A percentile compares a stretch with the other conserved stretches of the same genome.
Conservation (phyloP, 2,888 invertebrate species). For the Metallyticus violacea region DNA sequence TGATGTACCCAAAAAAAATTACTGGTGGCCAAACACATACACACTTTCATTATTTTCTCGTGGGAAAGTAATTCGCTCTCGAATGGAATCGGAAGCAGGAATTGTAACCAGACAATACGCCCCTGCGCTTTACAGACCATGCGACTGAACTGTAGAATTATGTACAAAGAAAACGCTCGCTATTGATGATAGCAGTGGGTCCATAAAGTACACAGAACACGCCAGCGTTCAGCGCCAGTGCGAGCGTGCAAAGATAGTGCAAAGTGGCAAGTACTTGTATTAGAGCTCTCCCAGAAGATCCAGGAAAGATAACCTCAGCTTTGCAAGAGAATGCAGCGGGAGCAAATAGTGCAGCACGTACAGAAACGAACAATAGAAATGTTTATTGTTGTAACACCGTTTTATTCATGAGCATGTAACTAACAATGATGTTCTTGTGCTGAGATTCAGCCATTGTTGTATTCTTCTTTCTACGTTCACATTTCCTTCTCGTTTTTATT, state of each 20-base stretch:
- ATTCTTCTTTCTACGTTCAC: too few species aligned
- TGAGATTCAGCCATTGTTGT: too few species aligned
- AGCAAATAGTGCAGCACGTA: background rate
- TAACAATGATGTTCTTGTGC: too few species aligned
- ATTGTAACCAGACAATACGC: too few species aligned
- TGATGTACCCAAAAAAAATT: too few species aligned
- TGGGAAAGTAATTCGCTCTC: background rate
- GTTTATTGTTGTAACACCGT: background rate
- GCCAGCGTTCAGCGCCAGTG: too few species aligned
- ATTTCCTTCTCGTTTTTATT: too few species aligned
- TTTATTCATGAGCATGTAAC: background rate
- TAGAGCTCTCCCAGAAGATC: background rate
- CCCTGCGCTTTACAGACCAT: background rate
- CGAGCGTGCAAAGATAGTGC: background rate
- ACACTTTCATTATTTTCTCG: background rate
- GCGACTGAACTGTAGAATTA: too few species aligned
- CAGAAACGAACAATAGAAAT: background rate
- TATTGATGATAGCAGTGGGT: background rate
- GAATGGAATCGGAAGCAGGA: background rate
- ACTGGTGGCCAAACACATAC: too few species aligned
- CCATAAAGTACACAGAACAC: background rate
- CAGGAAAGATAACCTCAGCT: background rate
- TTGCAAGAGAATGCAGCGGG: background rate
- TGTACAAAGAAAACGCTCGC: background rate
- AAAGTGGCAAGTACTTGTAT: too few species aligned